Base-by-base conservation (phyloP, 2,797 vertebrate genomes). In the Manis javanica region DNA sequence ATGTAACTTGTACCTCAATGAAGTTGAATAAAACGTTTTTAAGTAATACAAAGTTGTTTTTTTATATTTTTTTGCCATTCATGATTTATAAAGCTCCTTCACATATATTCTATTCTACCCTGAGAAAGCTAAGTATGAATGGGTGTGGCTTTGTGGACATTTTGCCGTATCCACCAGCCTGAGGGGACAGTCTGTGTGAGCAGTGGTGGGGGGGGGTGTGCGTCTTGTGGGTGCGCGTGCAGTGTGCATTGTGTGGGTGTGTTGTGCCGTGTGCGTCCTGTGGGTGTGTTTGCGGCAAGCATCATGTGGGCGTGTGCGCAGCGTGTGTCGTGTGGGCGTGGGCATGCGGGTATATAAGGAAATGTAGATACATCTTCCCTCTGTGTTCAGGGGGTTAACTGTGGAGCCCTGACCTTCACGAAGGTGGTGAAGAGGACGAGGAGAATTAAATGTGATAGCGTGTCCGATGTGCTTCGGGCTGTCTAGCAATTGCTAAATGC, bases 31-130 rank as follows among this genome's bases (percentile, higher is more conserved):
- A 85, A 55, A n/a, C 8, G 4, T 55, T 82, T 57, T 42, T 1
- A 46, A 53, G 71, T 75, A 29, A 26, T 53, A 75, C 3, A 71
- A 61, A 42, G 10, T 2, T 61, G n/a, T 53, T 16, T 66, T 78
- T 94, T n/a, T 94, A 46, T 16, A 61, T 77, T 94, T 29, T 94
- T 42, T 46, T 92, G 51, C 51, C 26, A 42, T 55, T 83, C 26
- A 11, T 46, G 37, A 7, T 39, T 92, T 79, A 61, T 31, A 55
- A 85, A 72, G 29, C 21, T 81, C 3, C 57, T 79, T 66, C 9
- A 61, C 5, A 14, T 39, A 59, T 2, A 0, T 63, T 29, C 21
- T 34, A 71, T 82, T 57, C 37, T 63, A 55, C 2, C 15, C 53
- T 18, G 68, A 1, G 11, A 46, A 78, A 91, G 34, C 12, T 55